A percentile compares a stretch with the other conserved stretches of the same genome.
These are phyloP conservation scores for Nothocercus nigrocapillus DNA, from an alignment of 2,113 vertebrate genomes.

Conservation along the genomic window DNA sequence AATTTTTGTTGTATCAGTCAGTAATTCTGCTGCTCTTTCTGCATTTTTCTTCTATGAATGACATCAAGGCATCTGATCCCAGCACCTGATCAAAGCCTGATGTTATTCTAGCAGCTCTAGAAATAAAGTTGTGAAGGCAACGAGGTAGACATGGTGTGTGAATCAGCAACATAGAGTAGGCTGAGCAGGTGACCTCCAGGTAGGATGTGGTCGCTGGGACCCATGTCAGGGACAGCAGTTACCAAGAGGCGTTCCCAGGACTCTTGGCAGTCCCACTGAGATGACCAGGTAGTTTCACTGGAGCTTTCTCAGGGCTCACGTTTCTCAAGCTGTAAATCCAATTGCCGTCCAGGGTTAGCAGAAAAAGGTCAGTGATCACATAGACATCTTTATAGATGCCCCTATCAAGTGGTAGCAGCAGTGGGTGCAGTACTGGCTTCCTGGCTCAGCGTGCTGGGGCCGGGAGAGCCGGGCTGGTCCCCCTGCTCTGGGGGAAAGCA, in stretches of 20 bases:
- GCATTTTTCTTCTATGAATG: not conserved
- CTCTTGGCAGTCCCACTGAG: not conserved
- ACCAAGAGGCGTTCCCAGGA: accelerated
- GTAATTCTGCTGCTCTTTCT: not conserved
- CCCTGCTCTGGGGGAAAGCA: not conserved
- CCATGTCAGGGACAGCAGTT: too few relatives aligned
- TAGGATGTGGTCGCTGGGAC: not conserved
- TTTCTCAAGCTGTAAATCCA: not conserved
- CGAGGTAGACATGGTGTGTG: not conserved
- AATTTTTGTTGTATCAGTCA: not conserved
- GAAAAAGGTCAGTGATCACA: not conserved
- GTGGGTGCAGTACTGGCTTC: accelerated
- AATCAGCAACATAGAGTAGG: not conserved
- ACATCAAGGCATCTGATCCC: not conserved
- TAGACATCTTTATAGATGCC: not conserved
- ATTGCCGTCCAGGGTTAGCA: not conserved
- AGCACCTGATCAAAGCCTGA: not conserved
- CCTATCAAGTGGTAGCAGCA: not conserved
- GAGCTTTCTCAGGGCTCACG: not conserved
- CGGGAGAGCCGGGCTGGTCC: not conserved
- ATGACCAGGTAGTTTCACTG: not conserved
- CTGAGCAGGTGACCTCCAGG: too few relatives aligned
- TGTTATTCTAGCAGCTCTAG: accelerated
- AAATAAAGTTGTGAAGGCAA: not conserved
- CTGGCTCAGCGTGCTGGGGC: accelerated